These are phyloP conservation scores for Lepidonotus clava DNA, from an alignment of 2,888 invertebrate species.

Conservation along the genomic window DNA sequence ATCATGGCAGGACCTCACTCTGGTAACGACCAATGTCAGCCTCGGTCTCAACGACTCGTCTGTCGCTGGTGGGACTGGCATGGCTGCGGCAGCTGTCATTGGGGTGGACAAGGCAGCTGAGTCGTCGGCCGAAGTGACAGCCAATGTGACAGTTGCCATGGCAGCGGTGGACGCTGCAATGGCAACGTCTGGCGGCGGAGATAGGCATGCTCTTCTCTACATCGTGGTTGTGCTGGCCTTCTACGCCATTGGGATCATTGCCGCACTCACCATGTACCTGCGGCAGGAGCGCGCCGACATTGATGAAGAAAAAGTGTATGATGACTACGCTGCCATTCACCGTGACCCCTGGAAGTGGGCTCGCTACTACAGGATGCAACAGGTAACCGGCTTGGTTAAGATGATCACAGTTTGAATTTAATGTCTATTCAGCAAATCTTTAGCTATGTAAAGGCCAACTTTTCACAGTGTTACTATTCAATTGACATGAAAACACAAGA, in stretches of 20 bases:
- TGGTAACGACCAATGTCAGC: neutral
- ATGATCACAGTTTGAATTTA: no score
- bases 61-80: neutral
- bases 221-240: conserved; percentile 48
- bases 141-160: conserved; percentile 49
- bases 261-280: conserved; percentile 41
- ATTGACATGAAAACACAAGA: no score
- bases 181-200: conserved; percentile 44
- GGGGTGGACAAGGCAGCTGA: neutral
- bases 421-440: no score
- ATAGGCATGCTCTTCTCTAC: conserved; percentile 50
- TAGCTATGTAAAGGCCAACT: no score
- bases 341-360: conserved; percentile 51
- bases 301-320: conserved; percentile 50
- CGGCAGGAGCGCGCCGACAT: conserved; percentile 38
- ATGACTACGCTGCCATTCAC: conserved; percentile 52
- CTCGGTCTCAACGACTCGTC: neutral
- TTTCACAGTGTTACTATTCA: no score
- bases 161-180: conserved; percentile 20
- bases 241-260: conserved; percentile 44
- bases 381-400: conserved; percentile 18
- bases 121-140: neutral
- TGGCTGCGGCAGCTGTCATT: conserved; percentile 17
- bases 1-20: conserved; percentile 32
- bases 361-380: conserved; percentile 48